Base-by-base conservation (phyloP, 2,797 vertebrate species). In the Sarcoramphus papa region DNA sequence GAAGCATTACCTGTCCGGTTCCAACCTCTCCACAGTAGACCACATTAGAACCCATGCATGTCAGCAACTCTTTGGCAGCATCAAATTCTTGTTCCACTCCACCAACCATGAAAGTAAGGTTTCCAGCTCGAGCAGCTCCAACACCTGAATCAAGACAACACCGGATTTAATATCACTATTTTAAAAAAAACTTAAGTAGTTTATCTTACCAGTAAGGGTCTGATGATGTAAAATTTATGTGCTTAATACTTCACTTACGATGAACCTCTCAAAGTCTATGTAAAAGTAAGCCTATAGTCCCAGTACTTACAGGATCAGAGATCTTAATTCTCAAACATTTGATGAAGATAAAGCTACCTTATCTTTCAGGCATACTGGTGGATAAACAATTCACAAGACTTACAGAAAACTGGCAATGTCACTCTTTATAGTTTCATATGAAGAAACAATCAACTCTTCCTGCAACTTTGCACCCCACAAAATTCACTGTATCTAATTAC, bases 31-130 rank as follows among this genome's bases (percentile, higher is more conserved):
- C 99, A 76, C 99, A 99, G 97, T 99, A 99, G 51, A 99, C 91
- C 92, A 99, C 99, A 33, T 99, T 99, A 96, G 98, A 98, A 87
- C 99, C 99, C 99, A 99, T 99, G 97, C 99, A 99, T 62, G 97
- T 99, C 88, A 99, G 98, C 69, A 99, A 97, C 92, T 99, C 99
- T 95, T 99, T 98, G 95, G 98, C 99, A 95, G 99, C 99, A 87
- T 98, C 98, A 97, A 99, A 99, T 97, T 99, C 99, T 82, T 98
- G 98, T 97, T 99, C 99, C 9, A 98, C 98, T 97, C 99, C 99
- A 92, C 99, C 99, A 28, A 99, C 99, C 99, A 99, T 99, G 97
- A 99, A 99, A 11, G 99, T 99, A 96, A 99, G 98, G 96, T 99
- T 99, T 92, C 98, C 99, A 86, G 99, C 99, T 92, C 97, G 99